Base-by-base conservation (phyloP, 2,113 vertebrate species). In the Xiphophorus couchianus region DNA sequence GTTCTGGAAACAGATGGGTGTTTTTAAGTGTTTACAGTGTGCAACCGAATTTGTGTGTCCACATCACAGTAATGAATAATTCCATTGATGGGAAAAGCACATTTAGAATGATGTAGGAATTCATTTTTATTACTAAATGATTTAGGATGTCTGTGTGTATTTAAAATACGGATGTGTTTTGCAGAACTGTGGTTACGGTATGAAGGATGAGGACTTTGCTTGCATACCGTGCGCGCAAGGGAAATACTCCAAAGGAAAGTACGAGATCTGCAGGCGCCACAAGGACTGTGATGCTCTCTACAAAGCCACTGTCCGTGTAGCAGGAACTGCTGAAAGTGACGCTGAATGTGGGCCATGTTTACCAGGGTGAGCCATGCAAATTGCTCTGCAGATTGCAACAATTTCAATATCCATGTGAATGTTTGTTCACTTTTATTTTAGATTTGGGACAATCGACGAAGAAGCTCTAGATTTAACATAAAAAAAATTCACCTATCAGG, bases 231-330 rank as follows among this genome's bases (percentile, higher is more conserved):
- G 97, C 82, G 95, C 95, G 0, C 93, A 96, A 0, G 97, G 97
- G 84, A 99, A 99, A 86, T 99, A 98, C 74, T 99, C 98, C 73
- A 97, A 95, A 91, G 98, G 98, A 69, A 97, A 96, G 48, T 99
- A 99, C 80, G 97, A 99, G 93, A 98, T 98, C 87, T 99, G 97
- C 93, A 92, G 97, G 66, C 91, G 98, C 3, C 97, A 99, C 88
- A 99, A 98, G 85, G 97, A 99, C 93, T 99, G 98, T 0, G 96
- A 99, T 66, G 96, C 96, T 0, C 95, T 98, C 88, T 99, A 97
- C 80, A 94, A 96, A 69, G 97, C 98, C 79, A 97, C 97, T 0
- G 95, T 99, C 67, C 92, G 97, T 69, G 94, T 93, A 0, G 92
- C 93, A 0, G 98, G 98, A 0, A 97, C 98, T 54, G 80, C 94